phyloP scores from a whole-genome alignment of 2,113 vertebrate species.

The Ardeotis arabs region DNA sequence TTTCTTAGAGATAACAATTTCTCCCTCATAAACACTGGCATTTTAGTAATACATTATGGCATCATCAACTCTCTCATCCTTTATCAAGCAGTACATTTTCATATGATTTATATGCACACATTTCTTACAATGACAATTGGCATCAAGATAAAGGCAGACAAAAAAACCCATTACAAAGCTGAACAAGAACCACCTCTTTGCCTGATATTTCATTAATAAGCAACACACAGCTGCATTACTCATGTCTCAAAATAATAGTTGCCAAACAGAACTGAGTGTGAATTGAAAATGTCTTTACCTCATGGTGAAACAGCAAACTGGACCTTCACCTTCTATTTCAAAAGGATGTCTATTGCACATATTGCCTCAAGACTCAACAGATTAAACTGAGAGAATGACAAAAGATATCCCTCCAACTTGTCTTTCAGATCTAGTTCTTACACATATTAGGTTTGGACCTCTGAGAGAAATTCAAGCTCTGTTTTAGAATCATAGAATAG shows the following conservation, averaged over 20 bases:
- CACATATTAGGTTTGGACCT: background rate
- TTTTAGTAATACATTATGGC: background rate
- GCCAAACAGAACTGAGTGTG: background rate
- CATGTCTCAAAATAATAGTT: background rate
- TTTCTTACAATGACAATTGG: background rate
- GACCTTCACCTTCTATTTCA: background rate
- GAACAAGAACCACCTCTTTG: background rate
- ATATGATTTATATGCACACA: background rate
- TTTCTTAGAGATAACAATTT: background rate
- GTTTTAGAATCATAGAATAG: background rate
- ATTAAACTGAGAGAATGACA: background rate
- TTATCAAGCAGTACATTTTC: background rate
- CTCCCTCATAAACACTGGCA: background rate
- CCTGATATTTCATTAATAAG: constrained; percentile 39
- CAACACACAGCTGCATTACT: constrained; percentile 8
- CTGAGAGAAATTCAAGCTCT: background rate
- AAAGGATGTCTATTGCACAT: background rate
- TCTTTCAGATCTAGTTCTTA: background rate
- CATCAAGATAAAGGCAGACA: constrained; percentile 28
- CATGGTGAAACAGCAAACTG: background rate
- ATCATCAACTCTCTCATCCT: background rate
- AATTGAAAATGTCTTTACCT: background rate
- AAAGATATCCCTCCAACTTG: background rate
- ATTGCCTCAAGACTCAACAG: background rate
- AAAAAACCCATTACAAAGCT: background rate